Evolutionary conservation across 2,888 invertebrate species (phyloP).

Genomic region (Labia minor): DNA sequence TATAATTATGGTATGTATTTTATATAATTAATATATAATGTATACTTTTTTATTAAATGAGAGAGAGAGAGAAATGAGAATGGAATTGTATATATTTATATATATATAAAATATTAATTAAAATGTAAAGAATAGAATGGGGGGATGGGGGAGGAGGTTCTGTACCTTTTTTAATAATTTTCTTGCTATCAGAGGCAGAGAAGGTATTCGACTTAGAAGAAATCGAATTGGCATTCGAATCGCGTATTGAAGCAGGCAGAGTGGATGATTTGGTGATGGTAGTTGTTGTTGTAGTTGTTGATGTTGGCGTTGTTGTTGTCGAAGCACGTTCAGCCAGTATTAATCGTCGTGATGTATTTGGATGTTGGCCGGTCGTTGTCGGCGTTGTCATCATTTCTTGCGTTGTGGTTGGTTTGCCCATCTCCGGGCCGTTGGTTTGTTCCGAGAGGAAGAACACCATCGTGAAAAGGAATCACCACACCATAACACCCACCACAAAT

Average conservation of each 20-base stretch:
- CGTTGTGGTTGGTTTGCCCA: background rate
- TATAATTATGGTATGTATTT: too few relatives aligned
- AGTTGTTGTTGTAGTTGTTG: background rate
- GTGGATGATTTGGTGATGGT: background rate
- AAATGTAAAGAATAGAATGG: too few relatives aligned
- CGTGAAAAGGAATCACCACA: background rate
- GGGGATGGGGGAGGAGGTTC: too few relatives aligned
- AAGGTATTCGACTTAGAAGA: background rate
- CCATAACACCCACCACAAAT: too few relatives aligned
- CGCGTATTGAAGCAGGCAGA: background rate
- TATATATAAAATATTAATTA: too few relatives aligned
- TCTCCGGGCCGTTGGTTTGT: background rate
- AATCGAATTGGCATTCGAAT: background rate
- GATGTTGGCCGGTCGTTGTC: background rate
- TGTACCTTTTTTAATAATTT: background rate
- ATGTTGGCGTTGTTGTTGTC: background rate
- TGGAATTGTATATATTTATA: too few relatives aligned
- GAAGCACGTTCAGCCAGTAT: background rate
- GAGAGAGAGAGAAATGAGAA: too few relatives aligned
- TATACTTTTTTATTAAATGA: too few relatives aligned
- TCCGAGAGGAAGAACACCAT: slow-evolving; percentile 2
- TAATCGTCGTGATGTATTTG: background rate
- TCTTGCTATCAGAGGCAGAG: background rate
- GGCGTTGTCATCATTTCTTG: background rate
- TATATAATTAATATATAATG: too few relatives aligned